A percentile compares a stretch with the other conserved stretches of the same genome.
Conservation (phyloP, 2,888 invertebrate genomes). For the Polydrusus cervinus region DNA sequence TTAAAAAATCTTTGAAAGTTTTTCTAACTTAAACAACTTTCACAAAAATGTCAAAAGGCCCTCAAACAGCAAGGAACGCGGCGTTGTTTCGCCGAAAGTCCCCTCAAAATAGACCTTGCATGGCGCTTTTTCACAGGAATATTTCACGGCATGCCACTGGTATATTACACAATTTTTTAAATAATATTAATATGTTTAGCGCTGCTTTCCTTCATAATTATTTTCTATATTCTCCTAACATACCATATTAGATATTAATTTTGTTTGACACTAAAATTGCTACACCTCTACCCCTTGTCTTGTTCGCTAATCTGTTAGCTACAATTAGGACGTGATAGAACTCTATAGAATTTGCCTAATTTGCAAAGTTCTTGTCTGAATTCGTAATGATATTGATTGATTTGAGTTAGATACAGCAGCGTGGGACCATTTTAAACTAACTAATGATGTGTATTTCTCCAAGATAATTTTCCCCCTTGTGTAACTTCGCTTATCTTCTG, state of each 20-base stretch:
- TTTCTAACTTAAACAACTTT: too few relatives aligned
- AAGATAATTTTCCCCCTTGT: slow-evolving; percentile 7
- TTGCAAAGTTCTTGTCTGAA: slow-evolving; percentile 31
- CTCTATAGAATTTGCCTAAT: slow-evolving; percentile 18
- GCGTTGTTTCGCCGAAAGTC: too few relatives aligned
- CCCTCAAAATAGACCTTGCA: too few relatives aligned
- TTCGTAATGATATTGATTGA: slow-evolving; percentile 28
- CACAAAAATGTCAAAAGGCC: too few relatives aligned
- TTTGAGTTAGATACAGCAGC: slow-evolving; percentile 17
- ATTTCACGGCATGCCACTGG: too few relatives aligned
- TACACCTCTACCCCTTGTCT: slow-evolving; percentile 11
- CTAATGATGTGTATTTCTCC: slow-evolving; percentile 15
- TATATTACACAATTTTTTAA: too few relatives aligned
- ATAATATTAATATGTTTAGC: too few relatives aligned
- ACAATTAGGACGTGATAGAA: slow-evolving; percentile 24
- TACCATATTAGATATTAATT: background rate
- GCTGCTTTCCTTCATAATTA: too few relatives aligned
- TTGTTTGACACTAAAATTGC: background rate
- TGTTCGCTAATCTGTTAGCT: slow-evolving; percentile 11
- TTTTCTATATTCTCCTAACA: too few relatives aligned
- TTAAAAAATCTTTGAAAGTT: too few relatives aligned
- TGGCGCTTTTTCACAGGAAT: too few relatives aligned
- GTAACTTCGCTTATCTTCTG: background rate
- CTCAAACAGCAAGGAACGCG: too few relatives aligned
- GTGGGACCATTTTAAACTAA: slow-evolving; percentile 2